These are phyloP conservation scores for Chiloscyllium punctatum DNA, from an alignment of 2,797 vertebrate species.

Conservation along the genomic window DNA sequence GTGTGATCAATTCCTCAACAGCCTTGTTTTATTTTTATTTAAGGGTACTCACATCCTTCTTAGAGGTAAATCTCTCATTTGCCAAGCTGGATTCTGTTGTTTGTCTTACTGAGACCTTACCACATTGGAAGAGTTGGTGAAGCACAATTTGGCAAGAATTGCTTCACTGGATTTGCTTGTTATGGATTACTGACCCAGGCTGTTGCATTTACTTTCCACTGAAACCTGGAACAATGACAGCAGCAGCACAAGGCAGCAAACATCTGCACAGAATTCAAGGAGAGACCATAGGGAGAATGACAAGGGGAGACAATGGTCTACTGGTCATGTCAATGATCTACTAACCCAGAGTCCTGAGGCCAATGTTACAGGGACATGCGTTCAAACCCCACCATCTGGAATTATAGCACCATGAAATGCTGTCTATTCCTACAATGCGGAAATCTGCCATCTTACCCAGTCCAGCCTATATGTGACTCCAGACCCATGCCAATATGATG, in stretches of 20 bases:
- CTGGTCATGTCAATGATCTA: too few relatives aligned
- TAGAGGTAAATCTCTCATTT: background rate
- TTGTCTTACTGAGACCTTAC: background rate
- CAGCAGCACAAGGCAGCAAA: background rate
- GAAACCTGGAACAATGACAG: background rate
- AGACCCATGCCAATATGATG: too few relatives aligned
- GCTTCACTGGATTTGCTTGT: background rate
- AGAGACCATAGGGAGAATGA: background rate
- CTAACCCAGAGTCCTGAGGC: too few relatives aligned
- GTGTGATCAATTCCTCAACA: background rate
- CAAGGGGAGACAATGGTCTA: too few relatives aligned
- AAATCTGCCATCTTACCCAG: too few relatives aligned
- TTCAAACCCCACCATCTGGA: too few relatives aligned
- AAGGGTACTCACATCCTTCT: background rate
- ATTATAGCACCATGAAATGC: too few relatives aligned
- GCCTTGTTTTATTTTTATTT: background rate
- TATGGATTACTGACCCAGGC: background rate
- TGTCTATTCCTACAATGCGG: too few relatives aligned
- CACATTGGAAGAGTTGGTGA: background rate
- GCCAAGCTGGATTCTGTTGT: background rate
- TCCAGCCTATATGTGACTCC: too few relatives aligned
- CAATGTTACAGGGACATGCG: too few relatives aligned
- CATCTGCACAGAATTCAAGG: background rate
- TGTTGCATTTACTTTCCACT: too few relatives aligned
- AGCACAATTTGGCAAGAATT: background rate